Base-by-base conservation (phyloP, 2,113 vertebrate genomes). In the Echinops telfairi region DNA sequence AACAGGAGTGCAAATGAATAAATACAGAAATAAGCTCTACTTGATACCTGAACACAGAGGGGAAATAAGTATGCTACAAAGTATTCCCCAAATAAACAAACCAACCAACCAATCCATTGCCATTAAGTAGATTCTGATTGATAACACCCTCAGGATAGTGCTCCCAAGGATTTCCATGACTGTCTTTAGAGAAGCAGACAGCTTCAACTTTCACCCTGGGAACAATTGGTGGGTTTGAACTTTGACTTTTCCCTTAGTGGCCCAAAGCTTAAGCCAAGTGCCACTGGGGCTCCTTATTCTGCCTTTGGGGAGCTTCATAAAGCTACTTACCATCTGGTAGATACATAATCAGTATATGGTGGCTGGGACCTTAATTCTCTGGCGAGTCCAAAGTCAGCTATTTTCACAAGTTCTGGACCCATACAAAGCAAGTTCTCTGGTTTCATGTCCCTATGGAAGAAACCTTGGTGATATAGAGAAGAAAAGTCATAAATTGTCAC, bases 381-480 rank as follows among this genome's bases (percentile, higher is more conserved):
- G 66, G 99, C 99, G 97, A 99, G 97, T 84, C 99, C 99, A 98
- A 99, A 99, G 96, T 99, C 99, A 89, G 99, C 99, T 96, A 99
- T 99, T 98, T 99, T 99, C 68, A 99, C 98, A 96, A 99, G 98
- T 89, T 99, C 99, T 95, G 99, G 99, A 43, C 99, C 99, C 98
- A 99, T 99, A 94, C 99, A 99, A 43, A 99, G 98, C 97, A 99
- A 98, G 83, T 99, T 99, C 97, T 99, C 99, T 66, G 99, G 99
- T 95, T 99, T 99, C 99, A 99, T 99, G 97, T 99, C 99, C 92
- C 99, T 98, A 92, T 99, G 99, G 96, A 99, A 99, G 97, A 99
- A 99, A 23, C 99, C 99, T 94, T 4, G 14, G 76, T 53, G 83
- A 93, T 3, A 62, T 0, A 97, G 62, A 96, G 7, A 94, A 91